A percentile compares a stretch with the other conserved stretches of the same genome.
phyloP scores from a whole-genome alignment of 2,113 vertebrate species.

The Hydrochoerus hydrochaeris region DNA sequence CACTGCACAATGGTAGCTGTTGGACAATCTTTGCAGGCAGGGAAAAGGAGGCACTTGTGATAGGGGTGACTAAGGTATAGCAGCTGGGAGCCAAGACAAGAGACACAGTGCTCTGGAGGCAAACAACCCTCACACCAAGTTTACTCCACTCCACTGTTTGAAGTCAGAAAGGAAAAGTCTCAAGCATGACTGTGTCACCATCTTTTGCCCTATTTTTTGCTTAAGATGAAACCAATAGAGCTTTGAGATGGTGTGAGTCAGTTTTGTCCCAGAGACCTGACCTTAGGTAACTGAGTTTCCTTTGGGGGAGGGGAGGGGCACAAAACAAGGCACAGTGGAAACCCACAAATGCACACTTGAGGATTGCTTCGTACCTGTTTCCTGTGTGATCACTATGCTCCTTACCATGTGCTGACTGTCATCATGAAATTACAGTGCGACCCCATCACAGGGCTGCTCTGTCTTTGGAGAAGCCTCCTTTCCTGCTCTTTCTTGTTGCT shows the following conservation, averaged over 20 bases:
- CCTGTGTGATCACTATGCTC: background rate
- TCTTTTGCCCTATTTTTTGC: background rate
- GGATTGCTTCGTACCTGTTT: background rate
- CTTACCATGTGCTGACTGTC: background rate
- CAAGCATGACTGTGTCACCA: background rate
- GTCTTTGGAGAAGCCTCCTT: background rate
- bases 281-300: background rate
- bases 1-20: background rate
- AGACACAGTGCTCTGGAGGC: background rate
- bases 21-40: background rate
- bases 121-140: background rate
- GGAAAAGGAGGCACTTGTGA: background rate
- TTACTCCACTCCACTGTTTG: background rate
- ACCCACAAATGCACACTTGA: background rate
- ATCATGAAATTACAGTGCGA: background rate
- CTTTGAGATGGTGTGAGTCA: background rate
- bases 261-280: background rate
- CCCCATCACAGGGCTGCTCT: background rate
- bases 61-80: background rate
- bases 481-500: too few relatives aligned
- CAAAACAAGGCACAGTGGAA: background rate
- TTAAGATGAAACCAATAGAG: background rate
- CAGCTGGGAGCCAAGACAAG: background rate
- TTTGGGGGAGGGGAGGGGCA: background rate
- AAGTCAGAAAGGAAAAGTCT: background rate